Conservation (phyloP, 2,888 invertebrate genomes). For the Tiliacea aurago region DNA sequence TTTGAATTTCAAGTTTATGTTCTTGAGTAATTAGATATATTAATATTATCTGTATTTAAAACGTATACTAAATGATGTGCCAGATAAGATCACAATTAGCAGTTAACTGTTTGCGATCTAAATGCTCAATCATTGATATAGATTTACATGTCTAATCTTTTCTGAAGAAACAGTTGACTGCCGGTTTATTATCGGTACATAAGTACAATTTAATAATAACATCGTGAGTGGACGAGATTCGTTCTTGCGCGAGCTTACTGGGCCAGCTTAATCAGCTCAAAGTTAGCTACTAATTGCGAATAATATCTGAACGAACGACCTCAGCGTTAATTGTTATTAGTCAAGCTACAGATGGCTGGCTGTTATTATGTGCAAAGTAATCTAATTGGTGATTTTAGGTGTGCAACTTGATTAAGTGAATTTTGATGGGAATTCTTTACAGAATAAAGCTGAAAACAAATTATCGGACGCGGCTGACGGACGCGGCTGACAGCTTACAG, state of each 20-base stretch:
- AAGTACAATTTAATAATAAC: background rate
- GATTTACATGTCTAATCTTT: conserved; percentile 22
- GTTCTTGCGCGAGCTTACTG: background rate
- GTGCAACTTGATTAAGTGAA: conserved; percentile 39
- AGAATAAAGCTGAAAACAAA: too few species aligned
- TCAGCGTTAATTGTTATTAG: conserved; percentile 52
- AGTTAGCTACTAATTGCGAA: conserved; percentile 22
- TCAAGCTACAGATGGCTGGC: conserved; percentile 30
- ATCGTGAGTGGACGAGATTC: background rate
- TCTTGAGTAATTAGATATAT: background rate
- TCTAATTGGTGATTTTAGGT: conserved; percentile 35
- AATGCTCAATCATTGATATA: conserved; percentile 31
- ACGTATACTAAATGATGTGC: conserved; percentile 15
- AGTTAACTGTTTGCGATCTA: conserved; percentile 28
- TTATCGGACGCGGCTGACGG: too few species aligned
- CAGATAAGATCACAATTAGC: conserved; percentile 50
- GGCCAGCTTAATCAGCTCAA: background rate
- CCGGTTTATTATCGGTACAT: background rate
- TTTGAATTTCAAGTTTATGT: conserved; percentile 6
- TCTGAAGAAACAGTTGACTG: background rate
- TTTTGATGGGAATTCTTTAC: conserved; percentile 36
- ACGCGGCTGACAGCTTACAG: too few species aligned
- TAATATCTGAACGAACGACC: conserved; percentile 41
- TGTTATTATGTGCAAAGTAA: conserved; percentile 17
- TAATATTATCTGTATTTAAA: conserved; percentile 15